Evolutionary conservation across 2,113 vertebrate species (phyloP).

Genomic region (Apaloderma vittatum): DNA sequence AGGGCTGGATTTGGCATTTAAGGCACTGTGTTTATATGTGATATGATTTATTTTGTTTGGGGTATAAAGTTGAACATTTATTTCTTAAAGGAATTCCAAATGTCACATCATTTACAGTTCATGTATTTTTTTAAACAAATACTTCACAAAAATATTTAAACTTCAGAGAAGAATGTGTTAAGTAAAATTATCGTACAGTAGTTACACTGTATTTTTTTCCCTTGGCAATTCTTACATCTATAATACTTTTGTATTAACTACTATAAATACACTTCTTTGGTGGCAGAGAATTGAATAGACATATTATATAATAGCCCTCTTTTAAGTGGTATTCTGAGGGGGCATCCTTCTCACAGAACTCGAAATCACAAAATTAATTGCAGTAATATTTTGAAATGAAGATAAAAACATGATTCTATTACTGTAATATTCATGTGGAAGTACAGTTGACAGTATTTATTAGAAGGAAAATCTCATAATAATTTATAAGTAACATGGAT

Average conservation of each 20-base stretch:
- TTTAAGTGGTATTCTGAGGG: not conserved
- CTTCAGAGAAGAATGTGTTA: not conserved
- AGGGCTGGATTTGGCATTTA: not conserved
- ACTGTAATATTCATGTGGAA: not conserved
- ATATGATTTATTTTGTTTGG: not conserved
- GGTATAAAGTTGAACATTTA: not conserved
- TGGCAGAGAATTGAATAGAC: not conserved
- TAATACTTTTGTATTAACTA: not conserved
- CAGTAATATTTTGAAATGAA: not conserved
- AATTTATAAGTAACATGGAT: not conserved
- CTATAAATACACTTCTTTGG: not conserved
- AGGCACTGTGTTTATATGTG: not conserved
- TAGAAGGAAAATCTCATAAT: not conserved
- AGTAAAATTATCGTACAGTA: not conserved
- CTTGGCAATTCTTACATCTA: not conserved
- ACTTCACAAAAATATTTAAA: not conserved
- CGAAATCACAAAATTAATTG: not conserved
- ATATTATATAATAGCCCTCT: not conserved
- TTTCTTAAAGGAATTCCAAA: constrained; percentile 23
- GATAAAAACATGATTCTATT: not conserved
- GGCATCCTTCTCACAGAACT: not conserved
- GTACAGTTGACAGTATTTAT: not conserved
- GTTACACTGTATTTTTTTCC: not conserved
- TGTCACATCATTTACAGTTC: not conserved
- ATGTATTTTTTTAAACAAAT: not conserved